A percentile compares a stretch with the other conserved stretches of the same genome.
These are phyloP conservation scores for Lasiommata megera DNA, from an alignment of 2,888 invertebrate species.

Conservation along the genomic window DNA sequence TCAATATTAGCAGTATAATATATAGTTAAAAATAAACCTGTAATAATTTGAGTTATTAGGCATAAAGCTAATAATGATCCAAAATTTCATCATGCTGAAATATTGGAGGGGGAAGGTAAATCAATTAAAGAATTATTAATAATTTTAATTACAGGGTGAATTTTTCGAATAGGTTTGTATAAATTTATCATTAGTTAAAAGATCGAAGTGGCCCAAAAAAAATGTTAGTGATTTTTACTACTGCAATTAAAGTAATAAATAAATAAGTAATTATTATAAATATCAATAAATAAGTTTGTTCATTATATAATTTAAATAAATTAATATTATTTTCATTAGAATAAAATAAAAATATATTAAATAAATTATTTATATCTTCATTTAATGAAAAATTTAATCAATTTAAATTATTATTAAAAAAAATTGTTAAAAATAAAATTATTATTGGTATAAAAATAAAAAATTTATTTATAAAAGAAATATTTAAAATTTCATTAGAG, in stretches of 20 bases:
- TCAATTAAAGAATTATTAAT: no score
- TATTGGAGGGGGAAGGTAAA: no score
- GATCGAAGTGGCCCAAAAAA: constrained; percentile 66
- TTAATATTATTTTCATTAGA: constrained; percentile 42
- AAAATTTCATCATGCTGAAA: no score
- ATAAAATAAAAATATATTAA: constrained; percentile 59
- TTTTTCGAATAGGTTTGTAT: constrained; percentile 62
- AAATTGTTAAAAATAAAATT: no score
- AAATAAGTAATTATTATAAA: constrained; percentile 81
- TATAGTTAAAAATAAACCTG: no score
- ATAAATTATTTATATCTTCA: constrained; percentile 42
- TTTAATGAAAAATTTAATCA: constrained; percentile 43
- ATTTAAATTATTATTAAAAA: no score
- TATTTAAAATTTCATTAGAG: constrained; percentile 75
- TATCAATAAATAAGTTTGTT: constrained; percentile 71
- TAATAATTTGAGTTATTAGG: no score
- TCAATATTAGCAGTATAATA: no score
- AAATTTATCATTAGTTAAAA: constrained; percentile 67
- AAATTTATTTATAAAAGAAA: no score
- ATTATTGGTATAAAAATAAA: no score
- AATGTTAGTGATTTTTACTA: constrained; percentile 82
- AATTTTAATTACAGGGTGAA: constrained; percentile 78
- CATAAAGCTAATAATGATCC: no score
- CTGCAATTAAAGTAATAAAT: constrained; percentile 78
- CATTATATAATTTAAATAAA: constrained; percentile 78